Base-by-base conservation (phyloP, 2,888 invertebrate genomes). In the Chloromyia formosa region DNA sequence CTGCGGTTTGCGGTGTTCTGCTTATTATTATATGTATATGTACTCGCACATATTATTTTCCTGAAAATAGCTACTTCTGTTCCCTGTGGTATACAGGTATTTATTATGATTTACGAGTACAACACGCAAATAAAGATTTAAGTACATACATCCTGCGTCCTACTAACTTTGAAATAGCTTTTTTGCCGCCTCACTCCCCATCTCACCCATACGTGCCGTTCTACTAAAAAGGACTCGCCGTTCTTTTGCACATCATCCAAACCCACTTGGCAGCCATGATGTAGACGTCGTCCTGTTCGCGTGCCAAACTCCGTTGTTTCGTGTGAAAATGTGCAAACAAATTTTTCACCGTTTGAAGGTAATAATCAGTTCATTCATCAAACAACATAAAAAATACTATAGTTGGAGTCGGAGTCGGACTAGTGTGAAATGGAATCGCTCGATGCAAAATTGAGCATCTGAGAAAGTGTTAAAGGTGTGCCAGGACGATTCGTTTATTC, bases 311-410 rank as follows among this genome's bases (percentile, higher is more conserved):
- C 60, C 49, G 23, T 73, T 42, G 22, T 74, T 58, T 72, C 66
- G 56, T 22, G 27, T 73, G 58, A 73, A 76, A 58, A 74, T 74
- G 66, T 76, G 74, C 72, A 76, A 76, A 74, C 76, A 76, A 76
- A 74, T 68, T 54, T 75, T 75, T 60, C 62, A 62, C 68, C 53
- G 74, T 76, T 74, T 56, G 62, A 74, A 76, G 76, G 76, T 76
- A 76, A 74, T 74, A 74, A 68, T 73, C 66, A 42, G 66, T 60
- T 42, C 45, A 74, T 72, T 73, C 56, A 49, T 73, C 74, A 73
- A 68, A 74, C 74, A 73, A 49, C 35, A 27, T 58, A 7, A 14
- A 35, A 66, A 76, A 68, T 60, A 74, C 16, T 54, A 61, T 69
- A n/a, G 40, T 35, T 7, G 60, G 45, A 20, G 4, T n/a, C 56